Evolutionary conservation across 2,888 invertebrate species (phyloP), one percentile per base, ranked within the genome.

Genomic region (Eilema depressum): DNA sequence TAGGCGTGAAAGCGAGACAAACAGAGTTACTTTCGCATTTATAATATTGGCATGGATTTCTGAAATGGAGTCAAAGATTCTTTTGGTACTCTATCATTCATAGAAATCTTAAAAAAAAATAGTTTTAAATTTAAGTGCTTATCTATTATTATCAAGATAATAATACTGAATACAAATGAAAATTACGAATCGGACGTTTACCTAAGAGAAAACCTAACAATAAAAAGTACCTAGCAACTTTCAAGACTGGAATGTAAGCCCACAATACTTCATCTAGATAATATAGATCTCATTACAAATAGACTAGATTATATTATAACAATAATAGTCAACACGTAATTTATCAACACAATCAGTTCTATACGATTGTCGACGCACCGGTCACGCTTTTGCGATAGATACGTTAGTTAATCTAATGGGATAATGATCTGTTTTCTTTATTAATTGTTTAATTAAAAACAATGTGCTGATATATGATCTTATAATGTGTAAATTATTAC

Each of bases 171-270:
- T 37, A 37, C 12, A 1, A 37, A 12, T 37, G n/a, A n/a, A 53
- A 53, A n/a, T n/a, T 10, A n/a, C 8, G n/a, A 53, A 53, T 10
- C 17, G 7, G 53, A n/a, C 53, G 20, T n/a, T 2, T n/a, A n/a
- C n/a, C 47, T 47, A 37, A 3, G n/a, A 63, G 17, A 63, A 37
- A 41, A 63, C 17, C 8, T 37, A 25, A 63, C 14, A 10, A n/a
- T n/a, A 53, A 53, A 23, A 63, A 37, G 23, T 5, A 62, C 25
- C 8, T 25, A 23, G 26, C 33, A 59, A 77, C 77, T 80, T 75
- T 80, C 74, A 0, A 70, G n/a, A 72, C 30, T 72, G 74, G 75
- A 79, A 80, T 80, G 73, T 73, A 53, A 12, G 33, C 37, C 47
- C 23, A 71, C 66, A 76, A 69, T 68, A 2, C 62, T 26, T 79